Conservation (phyloP, 2,113 vertebrate species). For the Oncorhynchus gorbuscha region DNA sequence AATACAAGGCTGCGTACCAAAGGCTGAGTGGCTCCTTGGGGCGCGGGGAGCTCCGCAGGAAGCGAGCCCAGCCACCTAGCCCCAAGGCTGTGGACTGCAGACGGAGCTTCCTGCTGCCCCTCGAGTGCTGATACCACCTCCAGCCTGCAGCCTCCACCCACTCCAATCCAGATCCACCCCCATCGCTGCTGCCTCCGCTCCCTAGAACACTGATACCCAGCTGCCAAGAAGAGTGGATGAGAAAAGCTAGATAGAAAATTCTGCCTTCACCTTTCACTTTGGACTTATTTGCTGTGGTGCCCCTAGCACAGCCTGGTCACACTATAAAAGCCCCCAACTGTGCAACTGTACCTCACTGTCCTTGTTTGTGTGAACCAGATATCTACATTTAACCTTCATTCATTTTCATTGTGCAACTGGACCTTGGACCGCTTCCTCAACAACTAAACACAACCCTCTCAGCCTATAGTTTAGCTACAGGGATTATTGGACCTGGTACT, state of each 20-base stretch:
- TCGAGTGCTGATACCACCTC: conserved; percentile 77
- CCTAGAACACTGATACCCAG: background rate
- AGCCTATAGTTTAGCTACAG: background rate
- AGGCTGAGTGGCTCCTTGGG: conserved; percentile 79
- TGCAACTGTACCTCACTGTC: conserved; percentile 18
- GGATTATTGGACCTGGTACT: background rate
- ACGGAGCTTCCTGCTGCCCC: conserved; percentile 82
- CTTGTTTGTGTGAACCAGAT: conserved; percentile 25
- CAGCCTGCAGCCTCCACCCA: background rate
- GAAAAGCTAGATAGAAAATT: background rate
- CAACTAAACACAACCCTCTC: background rate
- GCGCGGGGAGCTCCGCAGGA: conserved; percentile 78
- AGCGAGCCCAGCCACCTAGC: conserved; percentile 80
- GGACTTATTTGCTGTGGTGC: conserved; percentile 32
- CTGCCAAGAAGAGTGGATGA: background rate
- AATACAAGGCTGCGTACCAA: conserved; percentile 81
- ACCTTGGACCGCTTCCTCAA: background rate
- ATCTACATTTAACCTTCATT: conserved; percentile 6
- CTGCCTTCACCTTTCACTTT: conserved; percentile 17
- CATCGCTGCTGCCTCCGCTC: background rate
- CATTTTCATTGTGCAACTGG: background rate
- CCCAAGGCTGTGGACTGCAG: conserved; percentile 87
- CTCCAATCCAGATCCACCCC: background rate
- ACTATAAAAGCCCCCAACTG: background rate
- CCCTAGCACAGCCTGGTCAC: conserved; percentile 19